Conservation (phyloP, 2,888 invertebrate genomes). For the Hirudinaria manillensis region DNA sequence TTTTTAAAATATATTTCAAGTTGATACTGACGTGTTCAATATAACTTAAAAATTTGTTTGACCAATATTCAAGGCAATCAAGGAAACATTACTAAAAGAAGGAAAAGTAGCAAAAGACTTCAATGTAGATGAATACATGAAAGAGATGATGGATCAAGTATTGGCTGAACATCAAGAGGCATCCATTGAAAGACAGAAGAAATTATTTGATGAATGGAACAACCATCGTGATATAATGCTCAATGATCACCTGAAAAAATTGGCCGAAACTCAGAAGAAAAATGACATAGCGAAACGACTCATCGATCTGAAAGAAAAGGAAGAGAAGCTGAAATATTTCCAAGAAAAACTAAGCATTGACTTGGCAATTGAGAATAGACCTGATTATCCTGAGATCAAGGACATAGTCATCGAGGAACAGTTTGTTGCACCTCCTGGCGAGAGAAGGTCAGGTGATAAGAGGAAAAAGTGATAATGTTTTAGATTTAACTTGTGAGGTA, state of each 20-base stretch:
- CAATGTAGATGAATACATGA: slow-evolving; percentile 28
- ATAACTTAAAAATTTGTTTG: too few relatives aligned
- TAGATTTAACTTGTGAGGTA: too few relatives aligned
- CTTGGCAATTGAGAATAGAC: slow-evolving; percentile 36
- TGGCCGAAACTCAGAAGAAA: slow-evolving; percentile 31
- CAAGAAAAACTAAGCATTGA: slow-evolving; percentile 43
- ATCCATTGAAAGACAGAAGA: slow-evolving; percentile 32
- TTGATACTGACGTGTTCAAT: too few relatives aligned
- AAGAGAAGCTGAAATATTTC: slow-evolving; percentile 42
- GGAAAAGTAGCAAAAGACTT: slow-evolving; percentile 23
- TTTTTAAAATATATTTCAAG: too few relatives aligned
- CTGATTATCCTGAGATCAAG: slow-evolving; percentile 32
- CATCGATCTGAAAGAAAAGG: slow-evolving; percentile 30
- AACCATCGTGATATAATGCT: background rate
- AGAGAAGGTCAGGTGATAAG: slow-evolving; percentile 31
- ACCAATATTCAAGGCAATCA: slow-evolving; percentile 24
- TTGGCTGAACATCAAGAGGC: background rate
- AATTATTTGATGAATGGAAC: slow-evolving; percentile 27
- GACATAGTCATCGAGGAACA: slow-evolving; percentile 39
- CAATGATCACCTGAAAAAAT: slow-evolving; percentile 14
- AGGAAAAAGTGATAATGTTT: slow-evolving; percentile 16
- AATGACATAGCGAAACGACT: slow-evolving; percentile 34
- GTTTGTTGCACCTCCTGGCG: slow-evolving; percentile 39
- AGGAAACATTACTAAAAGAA: slow-evolving; percentile 23
- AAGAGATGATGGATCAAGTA: slow-evolving; percentile 15